A percentile compares a stretch with the other conserved stretches of the same genome.
phyloP scores from a whole-genome alignment of 92 coral and sea anemone genomes.

The Actinostola sp. region DNA sequence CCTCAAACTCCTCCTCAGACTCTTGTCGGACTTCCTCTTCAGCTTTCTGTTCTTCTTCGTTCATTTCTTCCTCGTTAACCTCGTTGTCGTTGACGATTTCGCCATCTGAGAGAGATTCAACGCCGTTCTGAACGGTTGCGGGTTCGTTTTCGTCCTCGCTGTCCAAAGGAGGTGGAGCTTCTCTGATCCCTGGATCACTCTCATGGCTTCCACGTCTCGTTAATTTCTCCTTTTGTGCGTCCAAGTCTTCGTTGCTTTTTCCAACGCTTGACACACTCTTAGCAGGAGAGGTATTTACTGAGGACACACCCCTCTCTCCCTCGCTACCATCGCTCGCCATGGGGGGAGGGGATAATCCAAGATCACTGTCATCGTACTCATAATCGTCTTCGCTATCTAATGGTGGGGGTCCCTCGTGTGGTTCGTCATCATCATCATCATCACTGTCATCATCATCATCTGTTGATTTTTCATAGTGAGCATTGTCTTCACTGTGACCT shows the following conservation, averaged over 20 bases:
- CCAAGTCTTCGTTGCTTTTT: not conserved
- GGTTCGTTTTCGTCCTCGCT: conserved; percentile 46
- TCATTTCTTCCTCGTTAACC: conserved; percentile 28
- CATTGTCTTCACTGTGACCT: conserved; percentile 78
- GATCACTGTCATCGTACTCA: conserved; percentile 73
- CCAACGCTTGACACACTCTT: conserved; percentile 38
- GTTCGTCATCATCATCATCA: conserved; percentile 51
- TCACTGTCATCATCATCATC: conserved; percentile 47
- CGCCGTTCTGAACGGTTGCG: conserved; percentile 25
- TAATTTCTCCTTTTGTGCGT: not conserved
- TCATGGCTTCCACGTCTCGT: conserved; percentile 31
- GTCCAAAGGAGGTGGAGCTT: conserved; percentile 75
- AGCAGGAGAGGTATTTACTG: conserved; percentile 22
- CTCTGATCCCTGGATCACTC: conserved; percentile 34
- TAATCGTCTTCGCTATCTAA: conserved; percentile 64
- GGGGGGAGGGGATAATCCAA: conserved; percentile 41
- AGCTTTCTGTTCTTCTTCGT: conserved; percentile 41
- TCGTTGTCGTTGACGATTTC: conserved; percentile 19
- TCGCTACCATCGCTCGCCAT: conserved; percentile 36
- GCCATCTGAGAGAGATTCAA: conserved; percentile 12
- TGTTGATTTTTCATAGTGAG: conserved; percentile 57
- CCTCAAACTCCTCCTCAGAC: conserved; percentile 13
- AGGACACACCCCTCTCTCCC: conserved; percentile 31
- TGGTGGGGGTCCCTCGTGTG: conserved; percentile 78
- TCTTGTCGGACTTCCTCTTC: conserved; percentile 19